A percentile compares a stretch with the other conserved stretches of the same genome.
Conservation (phyloP, 2,797 vertebrate genomes). For the Macropus fuliginosus region DNA sequence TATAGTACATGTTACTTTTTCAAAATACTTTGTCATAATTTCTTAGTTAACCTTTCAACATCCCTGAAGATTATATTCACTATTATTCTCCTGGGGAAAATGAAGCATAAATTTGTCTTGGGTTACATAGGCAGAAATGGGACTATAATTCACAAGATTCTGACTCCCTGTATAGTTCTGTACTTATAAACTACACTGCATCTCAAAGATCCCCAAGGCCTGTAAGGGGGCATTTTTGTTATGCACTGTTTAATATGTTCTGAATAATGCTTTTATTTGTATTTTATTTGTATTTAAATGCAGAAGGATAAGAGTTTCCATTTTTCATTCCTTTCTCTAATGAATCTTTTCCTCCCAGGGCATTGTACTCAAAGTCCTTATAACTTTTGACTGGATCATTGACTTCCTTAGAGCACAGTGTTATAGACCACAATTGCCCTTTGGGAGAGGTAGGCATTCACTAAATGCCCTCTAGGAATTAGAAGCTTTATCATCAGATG, state of each 20-base stretch:
- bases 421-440: not conserved
- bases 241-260: slow-evolving; percentile 23
- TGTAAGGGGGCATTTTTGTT: slow-evolving; percentile 9
- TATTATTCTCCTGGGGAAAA: slow-evolving; percentile 32
- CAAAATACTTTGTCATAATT: not conserved
- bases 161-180: not conserved
- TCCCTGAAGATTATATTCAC: not conserved
- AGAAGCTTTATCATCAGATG: not conserved
- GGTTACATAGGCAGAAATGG: not conserved
- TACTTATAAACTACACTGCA: not conserved
- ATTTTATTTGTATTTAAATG: slow-evolving; percentile 11
- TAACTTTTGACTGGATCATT: slow-evolving; percentile 4
- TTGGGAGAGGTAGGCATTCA: not conserved
- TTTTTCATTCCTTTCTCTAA: slow-evolving; percentile 10
- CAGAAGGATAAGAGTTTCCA: slow-evolving; percentile 22
- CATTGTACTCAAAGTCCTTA: not conserved
- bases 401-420: not conserved
- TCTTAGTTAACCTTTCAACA: slow-evolving; percentile 19
- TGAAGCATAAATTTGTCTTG: not conserved
- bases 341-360: slow-evolving; percentile 19
- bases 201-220: slow-evolving; percentile 19
- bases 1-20: not conserved
- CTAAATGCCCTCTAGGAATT: not conserved
- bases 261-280: slow-evolving; percentile 30
- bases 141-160: slow-evolving; percentile 9